Base-by-base conservation (phyloP, 2,797 vertebrate species). In the Capromys pilorides region DNA sequence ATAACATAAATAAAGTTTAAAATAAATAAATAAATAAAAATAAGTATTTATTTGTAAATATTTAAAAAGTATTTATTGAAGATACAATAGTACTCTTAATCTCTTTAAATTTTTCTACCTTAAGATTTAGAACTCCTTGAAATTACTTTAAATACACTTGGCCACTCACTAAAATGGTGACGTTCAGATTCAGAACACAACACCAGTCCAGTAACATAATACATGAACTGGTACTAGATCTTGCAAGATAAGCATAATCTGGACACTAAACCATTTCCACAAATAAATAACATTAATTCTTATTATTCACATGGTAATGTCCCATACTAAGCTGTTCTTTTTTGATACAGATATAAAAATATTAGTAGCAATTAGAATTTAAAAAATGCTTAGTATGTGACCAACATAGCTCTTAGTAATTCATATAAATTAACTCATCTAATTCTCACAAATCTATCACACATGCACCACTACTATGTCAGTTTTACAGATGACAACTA, bases 81-180 rank as follows among this genome's bases (percentile, higher is more conserved):
- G 21, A 94, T 45, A 62, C 31, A 82, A 51, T 24, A 73, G 49
- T 45, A 75, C 73, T 18, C 6, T 16, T 87, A 22, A 24, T 87
- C 59, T 86, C 39, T 6, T 41, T 92, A 92, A 90, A 80, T 69
- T 78, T 82, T 89, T 89, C 80, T 77, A 26, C 33, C 10, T 82
- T 16, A 94, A 86, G 39, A 79, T 80, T 85, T 88, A 88, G 95
- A 94, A 64, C 41, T 86, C 61, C 90, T 49, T 80, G 26, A 81
- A 83, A 95, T 21, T 45, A 22, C 16, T 82, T 61, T 88, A 18
- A 81, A 86, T 24, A 92, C n/a, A 91, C 4, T 51, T 78, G 11
- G 61, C 71, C 33, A 19, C 57, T 85, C 36, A 19, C 66, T 87
- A 67, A 80, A 89, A 45, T 18, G 89, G 4, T 67, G 31, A 92